Conservation (phyloP, 2,797 vertebrate genomes). For the Atherinosoma microstoma region DNA sequence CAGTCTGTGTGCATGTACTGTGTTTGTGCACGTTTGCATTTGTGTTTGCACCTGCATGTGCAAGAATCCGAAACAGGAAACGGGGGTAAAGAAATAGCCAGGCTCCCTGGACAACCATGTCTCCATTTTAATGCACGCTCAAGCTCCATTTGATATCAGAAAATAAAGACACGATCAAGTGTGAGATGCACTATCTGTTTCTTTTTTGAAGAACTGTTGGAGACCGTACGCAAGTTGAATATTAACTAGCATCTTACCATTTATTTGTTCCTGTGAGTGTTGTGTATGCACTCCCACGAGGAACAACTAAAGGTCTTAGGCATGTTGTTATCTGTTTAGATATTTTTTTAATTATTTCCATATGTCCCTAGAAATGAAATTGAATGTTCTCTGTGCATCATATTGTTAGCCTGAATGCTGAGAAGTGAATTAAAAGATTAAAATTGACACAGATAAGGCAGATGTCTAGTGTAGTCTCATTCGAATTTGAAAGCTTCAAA, state of each 20-base stretch:
- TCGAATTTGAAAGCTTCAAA: conserved; percentile 20
- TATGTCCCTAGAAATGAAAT: conserved; percentile 16
- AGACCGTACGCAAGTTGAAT: background rate
- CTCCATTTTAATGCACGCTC: background rate
- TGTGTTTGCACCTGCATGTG: background rate
- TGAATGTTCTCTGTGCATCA: conserved; percentile 18
- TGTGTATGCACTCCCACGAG: background rate
- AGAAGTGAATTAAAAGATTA: conserved; percentile 17
- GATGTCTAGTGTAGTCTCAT: background rate
- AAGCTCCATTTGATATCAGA: conserved; percentile 10
- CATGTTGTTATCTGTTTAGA: background rate
- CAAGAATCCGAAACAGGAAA: conserved; percentile 7
- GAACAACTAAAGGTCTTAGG: background rate
- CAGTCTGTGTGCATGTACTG: conserved; percentile 4
- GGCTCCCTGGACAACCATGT: background rate
- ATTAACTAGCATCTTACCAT: background rate
- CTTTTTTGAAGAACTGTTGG: background rate
- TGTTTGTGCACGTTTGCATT: conserved; percentile 1
- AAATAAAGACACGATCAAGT: background rate
- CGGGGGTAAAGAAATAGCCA: background rate
- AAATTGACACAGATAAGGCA: background rate
- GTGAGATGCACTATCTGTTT: background rate
- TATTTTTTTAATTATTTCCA: background rate
- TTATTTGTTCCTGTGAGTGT: background rate
- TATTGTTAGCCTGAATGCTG: conserved; percentile 2